Percentiles rank a stretch among this genome's conserved stretches.
These are phyloP conservation scores for Prionailurus viverrinus DNA, from an alignment of 2,113 vertebrate genomes.

Conservation along the genomic window DNA sequence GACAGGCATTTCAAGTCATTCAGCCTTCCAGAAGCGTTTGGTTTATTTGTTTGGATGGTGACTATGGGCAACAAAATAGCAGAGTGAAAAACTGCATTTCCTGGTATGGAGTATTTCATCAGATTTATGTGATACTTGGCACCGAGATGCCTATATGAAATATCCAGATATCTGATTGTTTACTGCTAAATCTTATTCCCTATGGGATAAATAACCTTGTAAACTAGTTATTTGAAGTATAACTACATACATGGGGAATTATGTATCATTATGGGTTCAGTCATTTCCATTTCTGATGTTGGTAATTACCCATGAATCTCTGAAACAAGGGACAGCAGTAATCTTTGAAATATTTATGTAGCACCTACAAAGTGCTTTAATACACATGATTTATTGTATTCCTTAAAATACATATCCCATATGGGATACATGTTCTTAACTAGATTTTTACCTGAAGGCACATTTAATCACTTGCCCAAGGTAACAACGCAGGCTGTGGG, in stretches of 20 bases:
- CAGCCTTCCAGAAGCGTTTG: not conserved
- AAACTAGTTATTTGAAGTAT: slow-evolving; percentile 55
- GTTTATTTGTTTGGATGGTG: slow-evolving; percentile 59
- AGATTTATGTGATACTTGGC: slow-evolving; percentile 23
- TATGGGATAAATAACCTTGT: not conserved
- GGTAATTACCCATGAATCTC: slow-evolving; percentile 18
- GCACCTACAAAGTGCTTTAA: slow-evolving; percentile 23
- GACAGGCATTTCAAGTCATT: slow-evolving; percentile 42
- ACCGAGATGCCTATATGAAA: not conserved
- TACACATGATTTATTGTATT: slow-evolving; percentile 5
- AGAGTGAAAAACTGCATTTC: not conserved
- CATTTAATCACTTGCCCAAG: slow-evolving; percentile 1
- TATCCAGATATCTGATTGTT: slow-evolving; percentile 25
- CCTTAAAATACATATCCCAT: not conserved
- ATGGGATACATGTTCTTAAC: not conserved
- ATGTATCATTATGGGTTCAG: not conserved
- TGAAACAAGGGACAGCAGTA: not conserved
- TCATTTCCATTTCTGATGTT: slow-evolving; percentile 56
- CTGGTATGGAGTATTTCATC: not conserved
- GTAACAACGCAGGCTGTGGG: not conserved
- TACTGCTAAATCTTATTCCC: not conserved
- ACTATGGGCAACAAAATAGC: slow-evolving; percentile 52
- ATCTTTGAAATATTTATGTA: slow-evolving; percentile 41
- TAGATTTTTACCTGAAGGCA: not conserved
- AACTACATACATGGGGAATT: slow-evolving; percentile 5